phyloP scores from a whole-genome alignment of 2,113 vertebrate genomes.

The Brachyhypopomus occidentalis region DNA sequence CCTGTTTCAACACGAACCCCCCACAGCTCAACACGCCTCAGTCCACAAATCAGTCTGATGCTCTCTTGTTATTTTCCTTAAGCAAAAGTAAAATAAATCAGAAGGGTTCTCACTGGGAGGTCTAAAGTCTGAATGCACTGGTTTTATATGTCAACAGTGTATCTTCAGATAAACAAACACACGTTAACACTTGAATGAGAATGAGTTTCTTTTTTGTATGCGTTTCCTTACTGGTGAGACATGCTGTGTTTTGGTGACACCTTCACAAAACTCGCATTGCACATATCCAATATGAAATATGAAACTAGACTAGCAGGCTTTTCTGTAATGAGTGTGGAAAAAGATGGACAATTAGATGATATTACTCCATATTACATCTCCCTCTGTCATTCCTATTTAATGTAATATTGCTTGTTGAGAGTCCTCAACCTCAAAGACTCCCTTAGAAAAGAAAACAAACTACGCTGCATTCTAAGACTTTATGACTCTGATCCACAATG shows the following conservation, averaged over 20 bases:
- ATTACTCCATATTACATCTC: no score
- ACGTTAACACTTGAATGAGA: background rate
- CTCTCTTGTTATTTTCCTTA: conserved; percentile 7
- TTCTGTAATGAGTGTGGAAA: no score
- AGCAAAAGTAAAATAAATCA: background rate
- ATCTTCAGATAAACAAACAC: conserved; percentile 38
- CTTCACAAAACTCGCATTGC: no score
- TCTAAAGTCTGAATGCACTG: conserved; percentile 3
- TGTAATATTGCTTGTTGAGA: no score
- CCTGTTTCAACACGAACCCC: background rate
- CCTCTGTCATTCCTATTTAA: no score
- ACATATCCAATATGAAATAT: no score
- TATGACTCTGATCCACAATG: background rate
- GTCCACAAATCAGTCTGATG: conserved; percentile 2
- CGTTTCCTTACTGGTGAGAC: no score
- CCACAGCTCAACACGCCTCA: background rate
- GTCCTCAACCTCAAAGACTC: no score
- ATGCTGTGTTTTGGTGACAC: no score
- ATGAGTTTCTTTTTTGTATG: no score
- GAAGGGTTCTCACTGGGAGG: conserved; percentile 38
- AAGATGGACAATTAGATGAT: no score
- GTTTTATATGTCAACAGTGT: conserved; percentile 11
- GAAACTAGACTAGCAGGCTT: no score
- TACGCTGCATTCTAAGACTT: background rate
- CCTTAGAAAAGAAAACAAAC: background rate